Evolutionary conservation across 2,888 invertebrate species (phyloP).

Genomic region (Balanococcus diminutus): DNA sequence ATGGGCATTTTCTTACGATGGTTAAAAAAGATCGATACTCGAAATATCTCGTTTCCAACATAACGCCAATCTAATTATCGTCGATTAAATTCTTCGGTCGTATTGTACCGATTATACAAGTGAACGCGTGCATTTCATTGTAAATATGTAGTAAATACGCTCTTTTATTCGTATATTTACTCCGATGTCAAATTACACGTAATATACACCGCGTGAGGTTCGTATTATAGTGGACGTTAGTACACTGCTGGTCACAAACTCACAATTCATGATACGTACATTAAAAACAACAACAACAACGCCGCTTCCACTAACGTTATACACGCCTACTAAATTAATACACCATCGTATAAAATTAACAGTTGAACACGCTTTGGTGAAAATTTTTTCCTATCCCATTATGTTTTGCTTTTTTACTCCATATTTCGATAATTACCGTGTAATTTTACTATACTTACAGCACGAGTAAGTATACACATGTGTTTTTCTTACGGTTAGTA

Average conservation of each 20-base stretch:
- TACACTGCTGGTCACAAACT: neutral
- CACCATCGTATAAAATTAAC: neutral
- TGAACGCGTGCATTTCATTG: neutral
- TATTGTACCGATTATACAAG: neutral
- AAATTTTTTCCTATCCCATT: neutral
- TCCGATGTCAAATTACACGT: neutral
- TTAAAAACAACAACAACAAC: neutral
- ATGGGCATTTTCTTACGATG: neutral
- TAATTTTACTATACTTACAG: neutral
- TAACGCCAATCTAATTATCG: neutral
- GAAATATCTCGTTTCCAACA: neutral
- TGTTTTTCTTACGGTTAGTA: neutral
- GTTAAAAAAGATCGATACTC: neutral
- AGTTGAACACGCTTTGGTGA: constrained; percentile 4
- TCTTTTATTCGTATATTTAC: neutral
- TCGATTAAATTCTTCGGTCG: neutral
- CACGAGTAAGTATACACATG: neutral
- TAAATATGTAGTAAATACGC: neutral
- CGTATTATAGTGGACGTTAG: neutral
- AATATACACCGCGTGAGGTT: neutral
- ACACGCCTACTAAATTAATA: constrained; percentile 27
- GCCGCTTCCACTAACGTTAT: neutral
- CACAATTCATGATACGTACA: neutral
- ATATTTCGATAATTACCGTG: neutral
- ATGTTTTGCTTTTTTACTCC: neutral